Evolutionary conservation across 2,888 invertebrate genomes (phyloP).

Genomic region (Orchesella flavescens): DNA sequence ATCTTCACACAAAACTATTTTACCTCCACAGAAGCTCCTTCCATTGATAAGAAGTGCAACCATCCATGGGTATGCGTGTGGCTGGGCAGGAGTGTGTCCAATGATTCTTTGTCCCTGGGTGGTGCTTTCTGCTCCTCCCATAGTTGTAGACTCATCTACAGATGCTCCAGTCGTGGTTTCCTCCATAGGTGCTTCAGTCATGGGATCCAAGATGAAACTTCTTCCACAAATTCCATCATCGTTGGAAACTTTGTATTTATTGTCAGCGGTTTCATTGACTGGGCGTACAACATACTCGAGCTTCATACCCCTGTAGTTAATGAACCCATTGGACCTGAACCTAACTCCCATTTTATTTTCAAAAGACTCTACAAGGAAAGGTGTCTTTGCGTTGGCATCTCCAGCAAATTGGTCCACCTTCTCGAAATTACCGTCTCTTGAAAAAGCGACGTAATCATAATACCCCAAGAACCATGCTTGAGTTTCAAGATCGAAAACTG

Average conservation of each 20-base stretch:
- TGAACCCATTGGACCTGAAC: slow-evolving; percentile 68
- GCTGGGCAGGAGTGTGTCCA: slow-evolving; percentile 59
- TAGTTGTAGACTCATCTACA: slow-evolving; percentile 26
- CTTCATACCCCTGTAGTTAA: slow-evolving; percentile 67
- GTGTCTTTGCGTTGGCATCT: slow-evolving; percentile 70
- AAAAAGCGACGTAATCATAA: slow-evolving; percentile 69
- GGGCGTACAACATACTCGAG: slow-evolving; percentile 60
- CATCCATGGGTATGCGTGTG: slow-evolving; percentile 71
- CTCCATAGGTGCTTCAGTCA: slow-evolving; percentile 1
- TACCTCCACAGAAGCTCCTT: slow-evolving; percentile 64
- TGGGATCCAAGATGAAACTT: slow-evolving; percentile 5
- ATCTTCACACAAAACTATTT: neutral
- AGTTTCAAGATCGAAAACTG: slow-evolving; percentile 69
- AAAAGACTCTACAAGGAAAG: slow-evolving; percentile 65
- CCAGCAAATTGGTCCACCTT: slow-evolving; percentile 66
- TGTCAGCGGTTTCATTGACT: slow-evolving; percentile 18
- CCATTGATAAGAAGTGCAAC: slow-evolving; percentile 66
- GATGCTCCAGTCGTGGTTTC: slow-evolving; percentile 36
- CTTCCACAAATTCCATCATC: slow-evolving; percentile 56
- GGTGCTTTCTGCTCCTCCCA: slow-evolving; percentile 4
- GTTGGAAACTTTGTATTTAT: slow-evolving; percentile 39
- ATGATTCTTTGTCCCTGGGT: slow-evolving; percentile 31
- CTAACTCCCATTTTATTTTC: slow-evolving; percentile 67
- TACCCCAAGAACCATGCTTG: slow-evolving; percentile 71
- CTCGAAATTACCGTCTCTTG: slow-evolving; percentile 60